Evolutionary conservation across 2,888 invertebrate genomes (phyloP).

Genomic region (Ochropacha duplaris): DNA sequence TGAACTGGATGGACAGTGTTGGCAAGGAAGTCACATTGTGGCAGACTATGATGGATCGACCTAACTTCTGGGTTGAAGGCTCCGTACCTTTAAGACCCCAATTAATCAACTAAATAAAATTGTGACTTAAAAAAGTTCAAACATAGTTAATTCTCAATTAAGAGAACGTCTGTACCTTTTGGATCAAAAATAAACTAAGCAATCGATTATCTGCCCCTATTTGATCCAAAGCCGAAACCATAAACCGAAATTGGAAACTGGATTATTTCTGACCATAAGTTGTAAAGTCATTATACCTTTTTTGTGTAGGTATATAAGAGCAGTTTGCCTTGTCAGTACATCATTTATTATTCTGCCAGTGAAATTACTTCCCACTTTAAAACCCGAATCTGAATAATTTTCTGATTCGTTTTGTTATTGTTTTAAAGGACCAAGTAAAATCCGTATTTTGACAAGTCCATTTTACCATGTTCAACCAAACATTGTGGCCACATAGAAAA

Average conservation of each 20-base stretch:
- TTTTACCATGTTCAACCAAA: not conserved
- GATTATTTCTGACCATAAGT: not conserved
- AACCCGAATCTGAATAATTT: not conserved
- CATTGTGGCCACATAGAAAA: too few species aligned
- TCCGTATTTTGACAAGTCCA: not conserved
- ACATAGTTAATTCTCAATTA: too few species aligned
- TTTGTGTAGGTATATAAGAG: not conserved
- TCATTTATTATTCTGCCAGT: not conserved
- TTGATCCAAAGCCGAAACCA: not conserved
- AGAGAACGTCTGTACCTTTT: not conserved
- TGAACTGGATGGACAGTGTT: conserved; percentile 97
- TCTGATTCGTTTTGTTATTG: not conserved
- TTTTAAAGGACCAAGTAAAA: not conserved
- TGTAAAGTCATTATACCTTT: not conserved
- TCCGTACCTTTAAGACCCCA: conserved; percentile 92
- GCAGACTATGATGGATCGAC: conserved; percentile 96
- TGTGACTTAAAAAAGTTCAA: not conserved
- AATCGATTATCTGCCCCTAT: not conserved
- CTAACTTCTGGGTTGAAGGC: conserved; percentile 99
- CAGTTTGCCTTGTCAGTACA: conserved; percentile 1
- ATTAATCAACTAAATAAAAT: conserved; percentile 67
- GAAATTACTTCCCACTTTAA: conserved; percentile 2
- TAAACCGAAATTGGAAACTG: not conserved
- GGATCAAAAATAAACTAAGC: not conserved
- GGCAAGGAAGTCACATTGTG: conserved; percentile 95